Evolutionary conservation across 2,113 vertebrate species (phyloP).

Genomic region (Bubo scandiacus): DNA sequence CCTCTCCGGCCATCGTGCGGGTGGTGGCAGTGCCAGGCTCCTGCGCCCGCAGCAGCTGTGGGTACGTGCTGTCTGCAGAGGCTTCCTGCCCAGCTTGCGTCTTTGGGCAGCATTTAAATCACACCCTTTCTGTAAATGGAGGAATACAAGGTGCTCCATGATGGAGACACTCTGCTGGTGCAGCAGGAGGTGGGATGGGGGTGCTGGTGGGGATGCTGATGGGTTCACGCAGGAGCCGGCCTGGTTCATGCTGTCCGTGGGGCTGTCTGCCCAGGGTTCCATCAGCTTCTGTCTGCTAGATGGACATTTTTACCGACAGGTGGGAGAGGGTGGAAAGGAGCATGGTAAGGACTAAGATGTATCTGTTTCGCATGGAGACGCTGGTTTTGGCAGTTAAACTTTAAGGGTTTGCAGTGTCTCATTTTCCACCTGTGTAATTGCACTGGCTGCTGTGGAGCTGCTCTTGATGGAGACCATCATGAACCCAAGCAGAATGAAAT

Average conservation of each 20-base stretch:
- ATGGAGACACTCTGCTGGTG: neutral
- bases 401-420: neutral
- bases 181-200: neutral
- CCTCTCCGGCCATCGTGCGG: neutral
- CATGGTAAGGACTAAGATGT: neutral
- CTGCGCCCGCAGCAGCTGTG: fast-evolving
- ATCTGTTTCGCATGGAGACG: neutral
- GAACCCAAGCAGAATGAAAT: neutral
- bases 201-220: neutral
- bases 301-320: neutral
- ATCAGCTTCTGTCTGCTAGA: neutral
- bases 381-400: neutral
- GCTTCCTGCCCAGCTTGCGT: neutral
- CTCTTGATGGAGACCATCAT: neutral
- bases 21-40: neutral
- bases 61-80: neutral
- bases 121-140: neutral
- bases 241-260: neutral
- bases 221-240: neutral
- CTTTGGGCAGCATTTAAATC: neutral
- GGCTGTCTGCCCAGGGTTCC: neutral
- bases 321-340: neutral
- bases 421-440: neutral
- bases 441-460: neutral
- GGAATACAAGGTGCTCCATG: neutral